Base-by-base conservation (phyloP, 2,888 invertebrate species). In the Nasonia oneida region DNA sequence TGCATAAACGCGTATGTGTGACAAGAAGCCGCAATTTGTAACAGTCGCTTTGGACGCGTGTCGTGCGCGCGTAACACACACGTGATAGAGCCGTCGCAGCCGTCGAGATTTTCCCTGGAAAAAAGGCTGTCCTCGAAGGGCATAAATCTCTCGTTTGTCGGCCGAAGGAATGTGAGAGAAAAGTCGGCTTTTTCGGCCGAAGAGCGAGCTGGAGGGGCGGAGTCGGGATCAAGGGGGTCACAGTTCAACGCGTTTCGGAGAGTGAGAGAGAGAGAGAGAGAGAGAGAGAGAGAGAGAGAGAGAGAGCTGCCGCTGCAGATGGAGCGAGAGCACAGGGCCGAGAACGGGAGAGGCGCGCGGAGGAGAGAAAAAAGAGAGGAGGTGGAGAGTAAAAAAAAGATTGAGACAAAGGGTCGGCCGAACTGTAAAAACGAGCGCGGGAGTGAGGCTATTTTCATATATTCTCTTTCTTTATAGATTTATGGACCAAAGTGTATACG, bases 241-340 rank as follows among this genome's bases (percentile, higher is more conserved):
- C 90, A 90, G 91, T 92, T 90, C 89, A 89, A 91, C 91, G 90
- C 91, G 89, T 88, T 84, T 87, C 29, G 29, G 50, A 15, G 33
- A 42, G 29, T 86, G 88, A 53, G 57, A 57, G 57, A 61, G 57
- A 61, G 67, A 23, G 88, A 89, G 89, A 89, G 90, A 89, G 89
- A 88, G 50, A 15, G 33, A 15, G 33, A 86, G 88, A 53, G 57
- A 57, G 57, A 61, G 57, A 61, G 67, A 23, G 88, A 89, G 89
- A 89, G 90, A 89, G 89, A 88, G 70, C 57, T 39, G 53, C 87
- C 39, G 70, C 86, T 80, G 53, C 76, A 61, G 53, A 57, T 82
- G 61, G 83, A n/a, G n/a, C 76, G 78, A 86, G 87, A 88, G 88
- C 29, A 79, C 29, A 29, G 29, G 29, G 50, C 57, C 29, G 80